Evolutionary conservation across 23 tunicate species (phyloP).

Genomic region (Botrylloides violaceus): DNA sequence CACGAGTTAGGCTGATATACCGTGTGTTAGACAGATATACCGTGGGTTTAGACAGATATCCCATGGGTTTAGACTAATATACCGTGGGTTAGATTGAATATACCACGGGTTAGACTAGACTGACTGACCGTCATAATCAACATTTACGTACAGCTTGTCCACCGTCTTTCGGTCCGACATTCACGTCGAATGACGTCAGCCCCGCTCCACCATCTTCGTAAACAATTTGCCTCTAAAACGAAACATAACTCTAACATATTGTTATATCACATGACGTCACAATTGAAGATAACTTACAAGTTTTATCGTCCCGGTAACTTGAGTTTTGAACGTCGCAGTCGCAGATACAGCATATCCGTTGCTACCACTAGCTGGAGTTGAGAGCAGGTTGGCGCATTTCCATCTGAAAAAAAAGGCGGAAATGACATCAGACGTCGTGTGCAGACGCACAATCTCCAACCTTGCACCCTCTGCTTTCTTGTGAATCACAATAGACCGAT

Average conservation of each 20-base stretch:
- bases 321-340: constrained; percentile 14
- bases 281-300: constrained; percentile 21
- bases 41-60: too few species aligned
- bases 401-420: constrained; percentile 29
- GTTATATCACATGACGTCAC: background rate
- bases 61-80: too few species aligned
- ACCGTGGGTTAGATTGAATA: too few species aligned
- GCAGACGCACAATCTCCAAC: background rate
- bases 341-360: constrained; percentile 53
- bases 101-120: too few species aligned
- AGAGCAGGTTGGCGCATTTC: constrained; percentile 53
- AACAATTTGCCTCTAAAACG: constrained; percentile 56
- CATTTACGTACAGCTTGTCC: background rate
- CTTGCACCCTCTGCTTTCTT: constrained; percentile 5
- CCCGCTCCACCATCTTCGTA: constrained; percentile 64
- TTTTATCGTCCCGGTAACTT: constrained; percentile 23
- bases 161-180: constrained; percentile 9
- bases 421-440: background rate
- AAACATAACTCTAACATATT: background rate
- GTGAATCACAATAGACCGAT: constrained; percentile 53
- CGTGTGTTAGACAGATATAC: too few species aligned
- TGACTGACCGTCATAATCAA: background rate
- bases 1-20: too few species aligned
- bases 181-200: constrained; percentile 40
- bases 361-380: constrained; percentile 8